Base-by-base conservation (phyloP, 2,888 invertebrate genomes). In the Autographa pulchrina region DNA sequence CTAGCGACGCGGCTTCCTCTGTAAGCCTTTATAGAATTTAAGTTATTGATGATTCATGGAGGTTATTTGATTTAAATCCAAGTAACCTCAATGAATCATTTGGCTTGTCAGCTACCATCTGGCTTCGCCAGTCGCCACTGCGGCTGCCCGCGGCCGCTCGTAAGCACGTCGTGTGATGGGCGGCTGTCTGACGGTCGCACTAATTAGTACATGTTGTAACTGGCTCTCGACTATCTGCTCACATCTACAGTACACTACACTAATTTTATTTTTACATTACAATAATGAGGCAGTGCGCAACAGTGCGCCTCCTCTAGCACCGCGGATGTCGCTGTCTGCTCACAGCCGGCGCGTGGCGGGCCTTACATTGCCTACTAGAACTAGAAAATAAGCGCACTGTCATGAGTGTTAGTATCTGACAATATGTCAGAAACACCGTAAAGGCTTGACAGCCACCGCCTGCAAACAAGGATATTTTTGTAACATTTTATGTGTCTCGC, bases 1-100 rank as follows among this genome's bases (percentile, higher is more conserved):
- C 6, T 41, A 78, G 71, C 31, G 60, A 32, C 71, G 71, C 13
- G 77, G 78, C 77, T 77, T 77, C 78, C n/a, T 13, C 9, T 32
- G 64, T 14, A 52, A 31, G 13, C 56, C 20, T 14, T 9, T 63
- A 4, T 35, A 9, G 18, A 6, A 11, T 54, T 54, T 18, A 7
- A 18, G 18, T 11, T 56, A 20, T 48, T 48, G 8, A n/a, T 48
- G n/a, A n/a, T 7, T 48, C 48, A n/a, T n/a, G 0, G n/a, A n/a
- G 6, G 48, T n/a, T 48, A 48, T 1, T n/a, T n/a, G 48, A 8
- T 41, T 41, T 9, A 13, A 41, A 41, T 41, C 13, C 41, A 0
- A 41, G 11, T 4, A 41, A 41, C 25, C 2, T 25, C 25, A 25
- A 25, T 25, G 25, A 25, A 25, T 25, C 25, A 25, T 25, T 25